Evolutionary conservation across 2,888 invertebrate species (phyloP), one percentile per base, ranked within the genome.

Genomic region (Eilema depressum): DNA sequence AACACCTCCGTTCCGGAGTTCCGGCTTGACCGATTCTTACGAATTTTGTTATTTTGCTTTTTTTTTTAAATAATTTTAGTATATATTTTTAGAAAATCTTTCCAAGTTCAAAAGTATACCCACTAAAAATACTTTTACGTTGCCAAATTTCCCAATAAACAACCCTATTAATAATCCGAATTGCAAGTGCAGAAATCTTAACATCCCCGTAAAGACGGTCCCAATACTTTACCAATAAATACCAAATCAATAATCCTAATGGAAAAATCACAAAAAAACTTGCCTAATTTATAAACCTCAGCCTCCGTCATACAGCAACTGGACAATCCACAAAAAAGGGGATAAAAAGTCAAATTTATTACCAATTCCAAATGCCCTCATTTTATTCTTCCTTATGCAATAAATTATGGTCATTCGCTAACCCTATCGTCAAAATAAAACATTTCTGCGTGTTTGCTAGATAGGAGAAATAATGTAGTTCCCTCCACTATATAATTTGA

Each of bases 311-410:
- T 57, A 69, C 63, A 60, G 62, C 63, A 28, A 69, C 47, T 66
- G 69, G 72, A 69, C 68, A 69, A 63, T 69, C 28, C 4, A 33
- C 28, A 28, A 63, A 66, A n/a, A 69, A 68, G 56, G 63, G 66
- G 59, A 66, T 61, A 73, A 73, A 73, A 66, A 73, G 37, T 73
- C 63, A 68, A 79, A 82, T 80, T 71, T 80, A 80, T 76, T 76
- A 71, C 69, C 66, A 71, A 73, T 74, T 74, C 71, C 68, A 66
- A 60, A 63, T 66, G 63, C 60, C 68, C 73, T 69, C 30, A 66
- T 70, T 75, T 56, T 67, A 53, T 62, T 25, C 25, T 72, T 69
- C 69, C 69, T 63, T 66, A 59, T 56, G 33, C 26, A 63, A 66
- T 73, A 73, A 69, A 73, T 73, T 73, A 66, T 63, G 11, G 37